Evolutionary conservation across 2,888 invertebrate genomes (phyloP).

Genomic region (Yponomeuta evonymella): DNA sequence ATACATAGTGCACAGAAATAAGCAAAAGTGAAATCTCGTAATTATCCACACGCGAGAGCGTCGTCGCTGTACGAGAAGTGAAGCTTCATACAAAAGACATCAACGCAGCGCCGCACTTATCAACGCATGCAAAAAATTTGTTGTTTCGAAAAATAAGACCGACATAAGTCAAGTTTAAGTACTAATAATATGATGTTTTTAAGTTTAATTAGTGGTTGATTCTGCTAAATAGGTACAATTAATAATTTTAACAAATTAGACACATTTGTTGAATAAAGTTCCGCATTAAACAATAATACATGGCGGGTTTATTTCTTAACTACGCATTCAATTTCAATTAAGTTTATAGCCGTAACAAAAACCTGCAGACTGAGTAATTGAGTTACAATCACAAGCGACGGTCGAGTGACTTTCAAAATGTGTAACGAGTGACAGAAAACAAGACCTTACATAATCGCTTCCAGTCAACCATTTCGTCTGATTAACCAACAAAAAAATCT

Average conservation of each 20-base stretch:
- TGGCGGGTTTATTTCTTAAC: conserved; percentile 6
- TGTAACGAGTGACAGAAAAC: conserved; percentile 8
- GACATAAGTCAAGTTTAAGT: not conserved
- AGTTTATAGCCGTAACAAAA: not conserved
- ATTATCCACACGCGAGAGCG: conserved; percentile 6
- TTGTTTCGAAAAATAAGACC: not conserved
- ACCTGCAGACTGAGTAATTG: not conserved
- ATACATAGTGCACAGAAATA: not conserved
- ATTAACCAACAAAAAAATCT: conserved; percentile 15
- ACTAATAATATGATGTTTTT: not conserved
- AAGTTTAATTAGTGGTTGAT: conserved; percentile 7
- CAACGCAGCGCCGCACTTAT: conserved; percentile 39
- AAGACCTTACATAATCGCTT: conserved; percentile 32
- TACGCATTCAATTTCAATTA: not conserved
- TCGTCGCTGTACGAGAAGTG: conserved; percentile 1
- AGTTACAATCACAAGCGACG: not conserved
- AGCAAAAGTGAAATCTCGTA: conserved; percentile 12
- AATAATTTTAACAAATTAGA: not conserved
- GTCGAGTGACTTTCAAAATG: conserved; percentile 8
- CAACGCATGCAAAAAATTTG: not conserved
- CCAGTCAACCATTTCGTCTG: conserved; percentile 46
- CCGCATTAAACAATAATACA: conserved; percentile 9
- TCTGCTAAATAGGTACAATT: not conserved
- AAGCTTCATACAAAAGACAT: conserved; percentile 57
- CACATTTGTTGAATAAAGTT: conserved; percentile 9